Evolutionary conservation across 2,888 invertebrate genomes (phyloP).

Genomic region (Choreutis nemorana): DNA sequence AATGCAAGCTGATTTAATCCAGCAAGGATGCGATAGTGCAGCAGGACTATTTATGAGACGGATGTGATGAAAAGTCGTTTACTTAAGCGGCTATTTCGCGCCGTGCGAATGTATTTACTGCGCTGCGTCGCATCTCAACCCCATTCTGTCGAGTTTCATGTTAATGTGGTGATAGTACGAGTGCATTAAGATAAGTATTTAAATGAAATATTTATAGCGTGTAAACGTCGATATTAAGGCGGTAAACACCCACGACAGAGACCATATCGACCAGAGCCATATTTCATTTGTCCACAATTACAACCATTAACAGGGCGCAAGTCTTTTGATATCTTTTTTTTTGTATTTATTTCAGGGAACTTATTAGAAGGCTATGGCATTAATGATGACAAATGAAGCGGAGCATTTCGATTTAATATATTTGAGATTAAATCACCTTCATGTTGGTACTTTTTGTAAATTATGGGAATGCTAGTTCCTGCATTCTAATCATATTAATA

Average conservation of each 20-base stretch:
- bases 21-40: slow-evolving; percentile 9
- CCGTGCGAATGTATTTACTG: slow-evolving; percentile 34
- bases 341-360: slow-evolving; percentile 60
- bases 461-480: too few species aligned
- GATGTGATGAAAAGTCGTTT: slow-evolving; percentile 26
- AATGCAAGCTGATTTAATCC: slow-evolving; percentile 32
- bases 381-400: slow-evolving; percentile 64
- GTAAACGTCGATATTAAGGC: slow-evolving; percentile 54
- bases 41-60: slow-evolving; percentile 26
- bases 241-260: slow-evolving; percentile 52
- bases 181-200: slow-evolving; percentile 48
- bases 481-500: too few species aligned
- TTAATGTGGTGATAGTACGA: slow-evolving; percentile 38
- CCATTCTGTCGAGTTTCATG: slow-evolving; percentile 22
- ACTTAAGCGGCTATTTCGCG: slow-evolving; percentile 27
- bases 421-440: too few species aligned
- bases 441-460: too few species aligned
- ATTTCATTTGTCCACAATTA: slow-evolving; percentile 62
- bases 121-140: slow-evolving; percentile 16
- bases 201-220: slow-evolving; percentile 56
- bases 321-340: slow-evolving; percentile 56
- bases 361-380: slow-evolving; percentile 62
- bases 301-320: slow-evolving; percentile 60
- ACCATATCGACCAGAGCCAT: slow-evolving; percentile 37
- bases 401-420: slow-evolving; percentile 44